Conservation (phyloP, 1,140 invertebrate species). For the Drosophila sp. region DNA sequence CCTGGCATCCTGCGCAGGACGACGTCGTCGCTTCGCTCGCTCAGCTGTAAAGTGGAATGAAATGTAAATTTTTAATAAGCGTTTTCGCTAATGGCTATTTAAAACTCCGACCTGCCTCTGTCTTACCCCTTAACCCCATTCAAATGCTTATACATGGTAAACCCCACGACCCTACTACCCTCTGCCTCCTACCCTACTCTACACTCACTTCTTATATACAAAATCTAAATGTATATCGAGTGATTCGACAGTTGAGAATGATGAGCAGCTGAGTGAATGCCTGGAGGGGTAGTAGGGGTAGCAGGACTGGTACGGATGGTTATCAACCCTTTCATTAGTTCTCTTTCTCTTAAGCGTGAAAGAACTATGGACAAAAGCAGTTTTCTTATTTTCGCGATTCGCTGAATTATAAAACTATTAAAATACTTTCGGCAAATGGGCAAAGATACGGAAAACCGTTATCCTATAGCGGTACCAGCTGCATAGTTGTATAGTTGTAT, state of each 20-base stretch:
- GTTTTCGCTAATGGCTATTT: constrained; percentile 85
- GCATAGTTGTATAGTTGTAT: not conserved
- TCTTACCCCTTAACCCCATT: not conserved
- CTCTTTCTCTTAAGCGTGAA: not conserved
- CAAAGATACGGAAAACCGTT: not conserved
- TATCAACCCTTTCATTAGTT: not conserved
- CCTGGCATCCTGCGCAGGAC: constrained; percentile 2
- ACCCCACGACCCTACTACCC: not conserved
- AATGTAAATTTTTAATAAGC: constrained; percentile 85
- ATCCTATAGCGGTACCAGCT: not conserved
- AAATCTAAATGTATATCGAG: constrained; percentile 57
- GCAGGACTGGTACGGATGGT: not conserved
- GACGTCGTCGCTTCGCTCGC: constrained; percentile 49
- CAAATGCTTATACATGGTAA: constrained; percentile 49
- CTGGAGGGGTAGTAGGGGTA: not conserved
- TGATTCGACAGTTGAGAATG: constrained; percentile 57
- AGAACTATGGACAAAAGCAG: constrained; percentile 70
- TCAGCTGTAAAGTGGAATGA: constrained; percentile 83
- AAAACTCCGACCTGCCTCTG: constrained; percentile 69
- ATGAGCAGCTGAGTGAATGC: constrained; percentile 23
- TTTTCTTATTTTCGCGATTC: constrained; percentile 64
- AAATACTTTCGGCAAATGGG: constrained; percentile 36
- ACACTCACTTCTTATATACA: constrained; percentile 5
- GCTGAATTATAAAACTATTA: constrained; percentile 67
- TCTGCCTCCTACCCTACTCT: too few relatives aligned